Conservation (phyloP, 2,797 vertebrate genomes). For the Caiman crocodilus region DNA sequence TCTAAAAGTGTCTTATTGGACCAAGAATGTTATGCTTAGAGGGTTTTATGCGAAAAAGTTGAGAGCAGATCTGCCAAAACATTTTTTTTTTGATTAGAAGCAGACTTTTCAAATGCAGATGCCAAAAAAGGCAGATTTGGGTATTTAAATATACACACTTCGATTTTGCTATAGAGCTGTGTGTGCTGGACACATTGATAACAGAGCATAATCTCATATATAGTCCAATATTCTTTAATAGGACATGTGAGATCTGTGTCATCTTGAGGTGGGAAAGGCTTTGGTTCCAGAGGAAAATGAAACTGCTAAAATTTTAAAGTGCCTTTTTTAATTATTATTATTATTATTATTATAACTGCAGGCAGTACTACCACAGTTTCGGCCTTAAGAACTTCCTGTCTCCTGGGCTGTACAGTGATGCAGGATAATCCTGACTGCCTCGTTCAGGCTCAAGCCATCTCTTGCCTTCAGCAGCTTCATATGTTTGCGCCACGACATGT, state of each 20-base stretch:
- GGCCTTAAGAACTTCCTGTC: conserved; percentile 86
- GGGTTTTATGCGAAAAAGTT: not conserved
- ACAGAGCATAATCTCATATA: not conserved
- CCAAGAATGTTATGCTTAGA: not conserved
- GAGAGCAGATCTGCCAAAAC: not conserved
- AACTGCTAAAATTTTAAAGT: not conserved
- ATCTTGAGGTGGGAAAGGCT: not conserved
- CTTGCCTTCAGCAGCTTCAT: conserved; percentile 95
- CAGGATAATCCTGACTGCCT: conserved; percentile 89
- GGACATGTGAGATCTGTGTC: not conserved
- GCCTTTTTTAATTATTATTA: conserved; percentile 14
- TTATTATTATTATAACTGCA: conserved; percentile 58
- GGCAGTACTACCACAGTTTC: conserved; percentile 81
- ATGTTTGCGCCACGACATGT: conserved; percentile 94
- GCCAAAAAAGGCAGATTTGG: not conserved
- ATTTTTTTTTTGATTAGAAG: not conserved
- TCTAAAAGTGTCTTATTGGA: not conserved
- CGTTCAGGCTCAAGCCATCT: conserved; percentile 91
- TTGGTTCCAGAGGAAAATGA: not conserved
- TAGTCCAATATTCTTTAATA: not conserved
- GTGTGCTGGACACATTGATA: not conserved
- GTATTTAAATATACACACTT: not conserved
- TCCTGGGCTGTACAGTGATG: conserved; percentile 91
- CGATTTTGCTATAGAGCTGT: not conserved
- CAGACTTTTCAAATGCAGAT: not conserved